Base-by-base conservation (phyloP, 2,113 vertebrate genomes). In the Otolemur garnettii region DNA sequence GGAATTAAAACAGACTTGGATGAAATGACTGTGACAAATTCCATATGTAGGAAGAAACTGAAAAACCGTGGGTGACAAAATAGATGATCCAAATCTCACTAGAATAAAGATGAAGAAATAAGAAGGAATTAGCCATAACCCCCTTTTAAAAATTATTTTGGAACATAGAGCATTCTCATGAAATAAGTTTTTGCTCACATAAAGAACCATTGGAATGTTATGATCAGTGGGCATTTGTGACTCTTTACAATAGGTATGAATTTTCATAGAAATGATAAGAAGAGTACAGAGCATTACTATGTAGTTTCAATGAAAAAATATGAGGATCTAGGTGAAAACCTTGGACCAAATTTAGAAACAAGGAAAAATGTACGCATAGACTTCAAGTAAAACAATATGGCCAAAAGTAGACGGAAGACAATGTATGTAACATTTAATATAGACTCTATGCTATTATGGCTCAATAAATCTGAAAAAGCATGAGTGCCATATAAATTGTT, bases 1-100 rank as follows among this genome's bases (percentile, higher is more conserved):
- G 33, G 12, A 95, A 96, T 71, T 95, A 71, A 96, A 96, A 93
- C 28, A 93, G 57, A 89, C 60, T 79, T 59, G 4, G 15, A 33
- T 59, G 79, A 94, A 97, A 80, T 82, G 35, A 26, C 8, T 86
- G 22, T 74, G 50, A 90, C 45, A 81, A 90, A 93, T 74, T 66
- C 53, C 21, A 57, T 45, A 75, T 21, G 5, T 55, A 68, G 28
- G 18, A 64, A 80, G 14, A 95, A 96, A 79, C 12, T 38, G 57
- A 69, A 78, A 66, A 84, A 24, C 6, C 42, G 45, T 19, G 1
- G 30, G 9, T 75, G n/a, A 28, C 45, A 82, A 13, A 53, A 78
- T 28, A 72, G 38, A 78, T 90, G 6, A 79, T 50, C 3, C 60
- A 87, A 42, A 87, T 93, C 4, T 77, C 28, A 50, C 12, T 18